Evolutionary conservation across 2,888 invertebrate genomes (phyloP), one percentile per base, ranked within the genome.

Genomic region (Stegophylla sp.): DNA sequence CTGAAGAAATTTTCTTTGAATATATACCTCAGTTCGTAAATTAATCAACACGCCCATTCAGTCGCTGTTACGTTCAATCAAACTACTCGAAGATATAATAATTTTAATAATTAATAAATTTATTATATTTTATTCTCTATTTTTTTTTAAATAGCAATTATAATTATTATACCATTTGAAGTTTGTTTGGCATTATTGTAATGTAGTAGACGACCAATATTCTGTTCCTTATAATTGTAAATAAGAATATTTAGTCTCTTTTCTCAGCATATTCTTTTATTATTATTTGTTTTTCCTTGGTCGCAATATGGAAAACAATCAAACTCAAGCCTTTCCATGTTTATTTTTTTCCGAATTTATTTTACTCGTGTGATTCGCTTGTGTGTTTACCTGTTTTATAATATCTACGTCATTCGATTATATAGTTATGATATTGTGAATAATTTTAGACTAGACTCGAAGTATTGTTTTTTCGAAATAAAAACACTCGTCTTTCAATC

Each of bases 151-250:
- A 74, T 74, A 51, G 43, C 53, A 48, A 51, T 75, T 51, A 51
- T 75, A 59, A 69, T 77, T 77, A 69, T 77, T 77, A 48, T 69
- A 77, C 17, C 45, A 1, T 28, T 67, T 43, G 28, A 59, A 59
- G 67, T 67, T 77, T 59, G 67, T 67, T 53, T 26, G 26, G n/a
- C 26, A 56, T 56, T 28, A 20, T 77, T 43, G 48, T 69, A 67
- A 34, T 34, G 34, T 34, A 59, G 45, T 69, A 34, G 67, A 69
- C 59, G 77, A 69, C 77, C 67, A 77, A 69, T 67, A 69, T 77
- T 77, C 77, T 77, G 77, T 77, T 77, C 77, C 77, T 77, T 69
- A 59, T 77, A 77, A 77, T 77, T 77, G 67, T 77, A 77, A 67
- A 77, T 77, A 77, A 77, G 77, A 77, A 77, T 59, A 59, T 59